phyloP scores from a whole-genome alignment of 1,140 invertebrate genomes.

The Telenomus remus region DNA sequence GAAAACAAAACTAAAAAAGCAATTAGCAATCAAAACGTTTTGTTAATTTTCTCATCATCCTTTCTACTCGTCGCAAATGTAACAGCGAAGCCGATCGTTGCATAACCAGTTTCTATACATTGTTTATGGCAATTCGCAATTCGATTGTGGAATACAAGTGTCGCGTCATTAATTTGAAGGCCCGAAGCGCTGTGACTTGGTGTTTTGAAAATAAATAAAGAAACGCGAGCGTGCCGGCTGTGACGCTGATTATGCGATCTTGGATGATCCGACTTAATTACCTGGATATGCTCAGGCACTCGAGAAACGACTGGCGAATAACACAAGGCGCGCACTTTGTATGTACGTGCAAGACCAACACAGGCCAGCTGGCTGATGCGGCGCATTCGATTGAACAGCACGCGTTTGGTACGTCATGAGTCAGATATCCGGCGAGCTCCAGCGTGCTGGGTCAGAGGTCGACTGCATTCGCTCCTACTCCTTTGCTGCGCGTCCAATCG shows the following conservation, averaged over 20 bases:
- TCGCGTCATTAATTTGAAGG: slow-evolving; percentile 18
- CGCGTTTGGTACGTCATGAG: slow-evolving; percentile 66
- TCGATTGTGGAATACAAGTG: background rate
- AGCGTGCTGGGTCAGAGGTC: slow-evolving; percentile 70
- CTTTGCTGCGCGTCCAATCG: slow-evolving; percentile 58
- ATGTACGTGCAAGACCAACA: slow-evolving; percentile 27
- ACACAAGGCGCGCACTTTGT: slow-evolving; percentile 29
- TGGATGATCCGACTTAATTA: slow-evolving; percentile 57
- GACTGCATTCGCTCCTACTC: slow-evolving; percentile 67
- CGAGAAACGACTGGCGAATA: slow-evolving; percentile 45
- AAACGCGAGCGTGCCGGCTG: background rate
- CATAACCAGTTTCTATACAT: too few relatives aligned
- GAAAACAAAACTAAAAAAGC: too few relatives aligned
- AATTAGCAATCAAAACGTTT: too few relatives aligned
- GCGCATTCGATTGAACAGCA: slow-evolving; percentile 58
- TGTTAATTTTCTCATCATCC: too few relatives aligned
- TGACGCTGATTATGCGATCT: slow-evolving; percentile 51
- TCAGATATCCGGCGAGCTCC: slow-evolving; percentile 69
- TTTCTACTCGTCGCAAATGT: background rate
- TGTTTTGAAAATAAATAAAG: slow-evolving; percentile 34
- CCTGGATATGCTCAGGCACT: slow-evolving; percentile 49
- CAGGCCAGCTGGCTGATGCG: slow-evolving; percentile 45
- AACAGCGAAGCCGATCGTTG: background rate
- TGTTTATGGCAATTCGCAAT: too few relatives aligned
- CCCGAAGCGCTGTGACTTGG: slow-evolving; percentile 14